A percentile compares a stretch with the other conserved stretches of the same genome.
Evolutionary conservation across 2,113 vertebrate genomes (phyloP).

Genomic region (Vimba vimba): DNA sequence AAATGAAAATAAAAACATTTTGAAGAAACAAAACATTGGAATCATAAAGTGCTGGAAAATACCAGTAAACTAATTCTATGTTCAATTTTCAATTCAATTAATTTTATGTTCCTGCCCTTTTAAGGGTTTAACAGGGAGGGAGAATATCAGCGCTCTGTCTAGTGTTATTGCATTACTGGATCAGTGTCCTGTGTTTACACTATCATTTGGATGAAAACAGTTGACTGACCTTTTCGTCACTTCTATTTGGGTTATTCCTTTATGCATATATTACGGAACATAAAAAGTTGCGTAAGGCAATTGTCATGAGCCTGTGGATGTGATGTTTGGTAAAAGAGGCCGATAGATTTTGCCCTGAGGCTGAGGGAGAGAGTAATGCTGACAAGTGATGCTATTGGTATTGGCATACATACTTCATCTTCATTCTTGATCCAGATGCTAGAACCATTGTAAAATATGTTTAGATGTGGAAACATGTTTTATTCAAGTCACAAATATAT

Average conservation of each 20-base stretch:
- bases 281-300: neutral
- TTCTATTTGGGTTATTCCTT: neutral
- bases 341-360: slow-evolving; percentile 32
- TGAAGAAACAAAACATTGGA: neutral
- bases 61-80: neutral
- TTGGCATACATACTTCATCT: no score
- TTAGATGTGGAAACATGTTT: neutral
- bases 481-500: neutral
- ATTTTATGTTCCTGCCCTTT: neutral
- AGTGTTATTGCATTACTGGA: neutral
- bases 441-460: neutral
- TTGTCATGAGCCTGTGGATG: neutral
- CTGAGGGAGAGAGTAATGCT: neutral
- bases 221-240: slow-evolving; percentile 2
- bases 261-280: neutral
- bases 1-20: neutral
- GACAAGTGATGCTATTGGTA: no score
- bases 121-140: neutral
- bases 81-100: neutral
- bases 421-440: slow-evolving; percentile 5
- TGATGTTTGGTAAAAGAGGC: slow-evolving; percentile 4
- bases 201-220: neutral
- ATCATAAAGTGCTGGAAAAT: neutral
- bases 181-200: slow-evolving; percentile 15
- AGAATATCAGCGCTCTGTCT: neutral